A percentile compares a stretch with the other conserved stretches of the same genome.
phyloP scores from a whole-genome alignment of 2,797 vertebrate species.

The Xerus rutilus region DNA sequence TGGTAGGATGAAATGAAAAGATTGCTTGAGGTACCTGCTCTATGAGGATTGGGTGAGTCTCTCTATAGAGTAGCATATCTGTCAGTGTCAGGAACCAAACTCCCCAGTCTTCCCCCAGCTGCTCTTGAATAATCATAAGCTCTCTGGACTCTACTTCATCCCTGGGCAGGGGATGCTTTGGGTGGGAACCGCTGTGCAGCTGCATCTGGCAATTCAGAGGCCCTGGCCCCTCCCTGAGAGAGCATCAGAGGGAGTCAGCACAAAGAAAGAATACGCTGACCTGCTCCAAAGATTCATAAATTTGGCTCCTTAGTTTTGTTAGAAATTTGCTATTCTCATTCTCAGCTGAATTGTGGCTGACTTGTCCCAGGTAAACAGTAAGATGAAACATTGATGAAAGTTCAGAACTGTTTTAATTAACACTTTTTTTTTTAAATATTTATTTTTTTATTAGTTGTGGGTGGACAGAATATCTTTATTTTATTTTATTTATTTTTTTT shows the following conservation, averaged over 20 bases:
- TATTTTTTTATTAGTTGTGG: no score
- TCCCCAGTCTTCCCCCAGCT: not conserved
- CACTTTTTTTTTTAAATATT: no score
- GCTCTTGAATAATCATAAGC: not conserved
- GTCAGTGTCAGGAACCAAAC: slow-evolving; percentile 1
- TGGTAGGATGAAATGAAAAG: slow-evolving; percentile 61
- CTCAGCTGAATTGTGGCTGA: slow-evolving; percentile 47
- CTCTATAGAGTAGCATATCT: slow-evolving; percentile 45
- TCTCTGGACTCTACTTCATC: not conserved
- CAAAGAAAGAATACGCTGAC: not conserved
- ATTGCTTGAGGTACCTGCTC: slow-evolving; percentile 48
- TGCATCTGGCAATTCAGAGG: not conserved
- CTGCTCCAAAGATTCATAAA: slow-evolving; percentile 27
- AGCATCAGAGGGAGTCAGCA: not conserved
- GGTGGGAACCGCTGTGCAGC: not conserved
- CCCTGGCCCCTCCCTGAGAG: not conserved
- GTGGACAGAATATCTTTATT: no score
- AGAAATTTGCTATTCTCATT: not conserved
- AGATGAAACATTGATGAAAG: slow-evolving; percentile 45
- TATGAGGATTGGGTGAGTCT: slow-evolving; percentile 1
- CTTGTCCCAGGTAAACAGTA: not conserved
- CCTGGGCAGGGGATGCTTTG: not conserved
- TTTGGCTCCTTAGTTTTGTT: slow-evolving; percentile 57
- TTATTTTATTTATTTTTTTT: no score
- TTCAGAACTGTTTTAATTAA: slow-evolving; percentile 37